These are phyloP conservation scores for Cartodere bifasciata DNA, from an alignment of 2,888 invertebrate genomes.

Conservation along the genomic window DNA sequence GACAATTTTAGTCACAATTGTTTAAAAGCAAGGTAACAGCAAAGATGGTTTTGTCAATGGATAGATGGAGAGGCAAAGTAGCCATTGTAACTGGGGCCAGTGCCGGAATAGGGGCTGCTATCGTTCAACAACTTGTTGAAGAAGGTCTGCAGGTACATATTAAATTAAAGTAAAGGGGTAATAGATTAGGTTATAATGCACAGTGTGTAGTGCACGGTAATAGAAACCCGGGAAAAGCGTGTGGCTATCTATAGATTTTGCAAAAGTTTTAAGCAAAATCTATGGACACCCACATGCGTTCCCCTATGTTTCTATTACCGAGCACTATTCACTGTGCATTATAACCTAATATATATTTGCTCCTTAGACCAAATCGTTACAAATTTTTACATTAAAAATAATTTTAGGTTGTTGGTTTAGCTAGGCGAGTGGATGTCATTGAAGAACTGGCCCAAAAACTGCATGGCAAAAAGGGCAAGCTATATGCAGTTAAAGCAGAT, in stretches of 20 bases:
- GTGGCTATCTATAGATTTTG: too few relatives aligned
- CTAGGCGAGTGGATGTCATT: constrained; percentile 14
- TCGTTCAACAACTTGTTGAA: constrained; percentile 6
- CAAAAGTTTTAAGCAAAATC: too few relatives aligned
- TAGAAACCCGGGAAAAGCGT: too few relatives aligned
- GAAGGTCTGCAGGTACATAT: constrained; percentile 7
- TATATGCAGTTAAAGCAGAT: constrained; percentile 15
- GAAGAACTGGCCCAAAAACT: constrained; percentile 13
- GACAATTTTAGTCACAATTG: too few relatives aligned
- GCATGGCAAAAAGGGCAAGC: constrained; percentile 12
- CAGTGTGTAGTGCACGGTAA: too few relatives aligned
- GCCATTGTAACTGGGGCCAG: constrained; percentile 10
- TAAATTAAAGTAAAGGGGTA: too few relatives aligned
- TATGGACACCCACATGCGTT: too few relatives aligned
- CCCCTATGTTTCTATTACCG: too few relatives aligned
- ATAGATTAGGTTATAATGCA: too few relatives aligned
- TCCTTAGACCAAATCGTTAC: not conserved
- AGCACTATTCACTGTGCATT: too few relatives aligned
- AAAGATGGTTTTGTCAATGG: constrained; percentile 9
- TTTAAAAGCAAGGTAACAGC: too few relatives aligned
- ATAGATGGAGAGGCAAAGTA: constrained; percentile 8
- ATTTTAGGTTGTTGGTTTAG: constrained; percentile 15
- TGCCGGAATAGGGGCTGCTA: constrained; percentile 7
- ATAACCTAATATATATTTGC: too few relatives aligned
- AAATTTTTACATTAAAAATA: not conserved